Evolutionary conservation across 2,113 vertebrate genomes (phyloP), one percentile per base, ranked within the genome.

Genomic region (Atractosteus spatula): DNA sequence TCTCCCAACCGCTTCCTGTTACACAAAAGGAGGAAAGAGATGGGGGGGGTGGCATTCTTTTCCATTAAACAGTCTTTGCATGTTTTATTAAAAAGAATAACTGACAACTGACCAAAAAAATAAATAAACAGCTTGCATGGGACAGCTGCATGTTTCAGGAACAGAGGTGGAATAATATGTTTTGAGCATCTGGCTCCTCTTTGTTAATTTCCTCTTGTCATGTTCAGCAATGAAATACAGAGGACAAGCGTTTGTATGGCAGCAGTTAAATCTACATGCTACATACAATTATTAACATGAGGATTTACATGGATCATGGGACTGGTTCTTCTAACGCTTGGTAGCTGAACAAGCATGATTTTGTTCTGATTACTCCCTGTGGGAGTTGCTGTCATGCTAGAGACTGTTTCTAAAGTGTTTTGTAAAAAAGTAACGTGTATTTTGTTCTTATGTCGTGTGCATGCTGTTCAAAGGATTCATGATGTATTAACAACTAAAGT

Each of bases 1-100:
- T 84, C 45, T 12, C n/a, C 7, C 4, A 7, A 5, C 70, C 54
- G 4, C 17, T 13, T 41, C 10, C 44, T 68, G 63, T 66, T 47
- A 16, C 41, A 41, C 73, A 64, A 12, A 67, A 41, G 72, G 12
- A 47, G 67, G n/a, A 43, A 55, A 62, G 13, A 16, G 59, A 3
- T 62, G 5, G 55, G 70, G 62, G 66, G 67, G 75, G 62, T 72
- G 3, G 62, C 74, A 57, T 79, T 73, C 76, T 75, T 59, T 74
- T 79, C 79, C 77, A 82, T 84, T 82, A 88, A 90, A 89, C 88
- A 79, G 81, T 77, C 82, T 86, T 82, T 91, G 91, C 90, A 92
- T 92, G 89, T 86, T 74, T 47, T 78, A 79, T 79, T 88, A 77
- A n/a, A 73, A 74, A 73, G 76, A 77, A 82, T 79, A 77, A 86